Evolutionary conservation across 2,113 vertebrate genomes (phyloP), one percentile per base, ranked within the genome.

Genomic region (Actenoides lindsayi): DNA sequence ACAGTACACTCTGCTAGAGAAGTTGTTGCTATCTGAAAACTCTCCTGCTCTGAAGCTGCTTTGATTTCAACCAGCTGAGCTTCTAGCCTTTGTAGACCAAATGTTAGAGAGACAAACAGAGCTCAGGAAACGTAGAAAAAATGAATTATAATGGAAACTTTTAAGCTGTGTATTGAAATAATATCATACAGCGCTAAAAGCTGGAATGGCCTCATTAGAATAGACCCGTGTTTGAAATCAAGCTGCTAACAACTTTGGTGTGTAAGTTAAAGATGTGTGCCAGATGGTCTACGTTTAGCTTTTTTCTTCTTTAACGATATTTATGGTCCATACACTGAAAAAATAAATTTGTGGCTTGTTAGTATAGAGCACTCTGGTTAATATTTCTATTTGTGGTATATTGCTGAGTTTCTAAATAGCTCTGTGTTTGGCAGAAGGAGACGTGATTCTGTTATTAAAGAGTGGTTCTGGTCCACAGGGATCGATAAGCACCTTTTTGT

Each of bases 371-470:
- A 6, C 11, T 89, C 59, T 71, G 27, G 60, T 74, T 94, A 83
- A 56, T 95, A 93, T 76, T 95, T 93, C 57, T 92, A 6, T 90
- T 86, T 83, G 91, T 74, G 59, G 59, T 59, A 30, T 77, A n/a
- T 56, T 81, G 48, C 60, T 93, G 33, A 56, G 56, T 53, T 89
- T 89, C 85, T 90, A 80, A 87, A 71, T 16, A 64, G 27, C 19
- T 83, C 37, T 74, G 37, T 13, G 33, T 53, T 73, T 90, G 42
- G 30, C 51, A 83, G 27, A 77, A 64, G 44, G 53, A 89, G 78
- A 39, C 0, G 0, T 23, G 16, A 74, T 86, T 56, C 39, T 87
- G 9, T 67, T 75, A 54, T 57, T 94, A 59, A 51, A 62, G 64
- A 67, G 13, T 33, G 2, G 10, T 70, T 90, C 41, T 75, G 27